Evolutionary conservation across 2,888 invertebrate species (phyloP).

Genomic region (Emmelina monodactyla): DNA sequence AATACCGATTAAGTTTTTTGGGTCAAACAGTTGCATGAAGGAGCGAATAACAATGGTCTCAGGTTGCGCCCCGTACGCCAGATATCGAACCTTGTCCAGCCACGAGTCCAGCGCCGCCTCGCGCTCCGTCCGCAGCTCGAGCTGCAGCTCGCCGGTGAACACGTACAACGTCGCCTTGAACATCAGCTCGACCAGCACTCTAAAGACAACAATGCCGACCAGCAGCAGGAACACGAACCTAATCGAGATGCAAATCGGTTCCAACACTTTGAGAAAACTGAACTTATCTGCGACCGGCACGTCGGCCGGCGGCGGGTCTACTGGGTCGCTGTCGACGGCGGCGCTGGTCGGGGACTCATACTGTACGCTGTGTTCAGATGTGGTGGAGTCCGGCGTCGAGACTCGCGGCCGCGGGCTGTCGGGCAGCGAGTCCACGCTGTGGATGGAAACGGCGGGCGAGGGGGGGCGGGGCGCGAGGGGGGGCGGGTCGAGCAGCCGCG

Average conservation of each 20-base stretch:
- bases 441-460: conserved; percentile 37
- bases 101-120: conserved; percentile 22
- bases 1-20: not conserved
- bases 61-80: conserved; percentile 29
- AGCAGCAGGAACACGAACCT: conserved; percentile 29
- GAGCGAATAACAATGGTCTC: conserved; percentile 15
- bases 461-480: conserved; percentile 18
- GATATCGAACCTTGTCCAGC: conserved; percentile 25
- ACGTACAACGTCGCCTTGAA: conserved; percentile 27
- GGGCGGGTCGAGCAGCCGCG: not conserved
- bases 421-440: conserved; percentile 21
- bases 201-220: conserved; percentile 26
- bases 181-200: conserved; percentile 25
- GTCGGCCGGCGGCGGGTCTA: too few relatives aligned
- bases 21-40: not conserved
- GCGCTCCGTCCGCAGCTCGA: conserved; percentile 30
- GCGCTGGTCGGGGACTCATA: too few relatives aligned
- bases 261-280: not conserved
- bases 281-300: not conserved
- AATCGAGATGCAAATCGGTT: conserved; percentile 12
- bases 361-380: too few relatives aligned
- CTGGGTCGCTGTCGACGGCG: too few relatives aligned
- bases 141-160: conserved; percentile 28
- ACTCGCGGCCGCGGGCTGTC: not conserved
- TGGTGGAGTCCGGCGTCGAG: too few relatives aligned